phyloP scores from a whole-genome alignment of 1,140 invertebrate genomes.

The Hormaphis cornu region DNA sequence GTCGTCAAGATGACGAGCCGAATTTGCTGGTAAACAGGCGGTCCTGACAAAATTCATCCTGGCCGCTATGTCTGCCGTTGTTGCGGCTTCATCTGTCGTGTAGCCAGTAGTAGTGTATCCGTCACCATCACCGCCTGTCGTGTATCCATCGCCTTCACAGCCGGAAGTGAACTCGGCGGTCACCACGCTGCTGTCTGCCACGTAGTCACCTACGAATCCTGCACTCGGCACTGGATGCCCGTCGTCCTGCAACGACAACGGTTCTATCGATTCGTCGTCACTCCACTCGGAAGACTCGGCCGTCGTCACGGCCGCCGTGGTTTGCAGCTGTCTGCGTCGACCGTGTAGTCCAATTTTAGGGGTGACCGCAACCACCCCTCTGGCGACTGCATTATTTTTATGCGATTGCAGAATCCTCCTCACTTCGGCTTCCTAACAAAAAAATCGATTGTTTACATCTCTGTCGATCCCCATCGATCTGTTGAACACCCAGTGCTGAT shows the following conservation, averaged over 20 bases:
- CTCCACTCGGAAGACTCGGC: conserved; percentile 72
- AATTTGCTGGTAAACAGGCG: not conserved
- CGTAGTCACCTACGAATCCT: conserved; percentile 36
- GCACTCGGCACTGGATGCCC: conserved; percentile 44
- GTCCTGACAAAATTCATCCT: not conserved
- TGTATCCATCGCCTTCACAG: conserved; percentile 45
- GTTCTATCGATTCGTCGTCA: conserved; percentile 53
- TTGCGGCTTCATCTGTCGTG: conserved; percentile 68
- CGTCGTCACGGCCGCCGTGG: conserved; percentile 43
- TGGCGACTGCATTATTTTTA: conserved; percentile 39
- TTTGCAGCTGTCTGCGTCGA: conserved; percentile 35
- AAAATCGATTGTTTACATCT: not conserved
- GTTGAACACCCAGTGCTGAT: not conserved
- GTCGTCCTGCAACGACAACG: conserved; percentile 39
- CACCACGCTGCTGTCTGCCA: conserved; percentile 59
- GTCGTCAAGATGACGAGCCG: conserved; percentile 42
- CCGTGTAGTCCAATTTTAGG: conserved; percentile 34
- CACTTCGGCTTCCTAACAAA: conserved; percentile 46
- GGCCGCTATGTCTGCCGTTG: conserved; percentile 38
- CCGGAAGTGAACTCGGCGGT: conserved; percentile 46
- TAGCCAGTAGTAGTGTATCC: conserved; percentile 55
- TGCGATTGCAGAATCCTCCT: conserved; percentile 42
- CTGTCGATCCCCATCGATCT: not conserved
- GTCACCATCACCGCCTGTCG: conserved; percentile 48
- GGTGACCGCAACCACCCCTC: conserved; percentile 31